Evolutionary conservation across 2,888 invertebrate genomes (phyloP), one percentile per base, ranked within the genome.

Genomic region (Merodon equestris): DNA sequence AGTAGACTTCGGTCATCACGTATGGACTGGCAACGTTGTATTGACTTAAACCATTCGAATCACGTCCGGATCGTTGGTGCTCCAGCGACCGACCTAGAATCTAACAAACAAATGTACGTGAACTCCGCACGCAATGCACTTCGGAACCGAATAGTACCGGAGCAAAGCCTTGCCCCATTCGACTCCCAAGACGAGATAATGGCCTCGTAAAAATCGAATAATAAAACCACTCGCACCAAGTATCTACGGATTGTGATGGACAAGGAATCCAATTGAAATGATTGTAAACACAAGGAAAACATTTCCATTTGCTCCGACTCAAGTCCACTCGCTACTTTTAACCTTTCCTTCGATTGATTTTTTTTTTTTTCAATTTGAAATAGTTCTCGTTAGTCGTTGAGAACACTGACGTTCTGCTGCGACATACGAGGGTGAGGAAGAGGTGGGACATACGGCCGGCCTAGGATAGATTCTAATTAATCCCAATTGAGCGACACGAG

Each of bases 401-500:
- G 27, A 27, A 27, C 27, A 7, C 27, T 27, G 27, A 27, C 7
- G 27, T 27, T 7, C 2, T 2, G 27, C 7, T 2, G 27, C 27
- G 7, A 27, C 27, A 27, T 27, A 7, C 27, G 27, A 2, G 27
- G 7, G 27, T 7, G 27, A 7, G 27, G 2, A 4, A 4, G 27
- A 27, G 27, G 40, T 40, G 3, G 36, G 40, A n/a, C 40, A 1
- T 40, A n/a, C 40, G 40, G 9, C 27, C 1, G 48, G 7, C 27
- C 27, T 27, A 27, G 27, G 63, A 71, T 44, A 71, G 42, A 50
- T 63, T 63, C 50, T 71, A 71, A 71, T 71, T 71, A 71, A 71
- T 63, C 71, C 63, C 71, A 71, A 71, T 71, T 71, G 71, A 71
- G 50, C 56, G 71, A 50, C 71, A 63, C 71, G 13, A 13, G 56